phyloP scores from a whole-genome alignment of 2,113 vertebrate genomes.

The human (Homo sapiens) region GRCh38 chr20:15559001-15559500 shows the following conservation, averaged over 20 bases:
- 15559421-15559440: constrained; percentile 40
- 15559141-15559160: too few relatives aligned
- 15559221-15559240: too few relatives aligned
- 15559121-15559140: too few relatives aligned
- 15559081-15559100: too few relatives aligned
- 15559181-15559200: too few relatives aligned
- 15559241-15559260: neutral
- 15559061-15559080: too few relatives aligned
- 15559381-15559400: neutral
- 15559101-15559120: too few relatives aligned
- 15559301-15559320: neutral
- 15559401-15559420: neutral
- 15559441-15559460: neutral
- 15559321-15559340: constrained; percentile 27
- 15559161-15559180: too few relatives aligned
- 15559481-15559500: neutral
- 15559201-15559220: too few relatives aligned
- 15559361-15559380: constrained; percentile 20
- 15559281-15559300: neutral
- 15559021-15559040: too few relatives aligned
- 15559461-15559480: constrained; percentile 43
- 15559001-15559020: too few relatives aligned
- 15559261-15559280: neutral
- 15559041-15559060: too few relatives aligned
- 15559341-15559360: neutral